Conservation (phyloP, 2,797 vertebrate genomes). For the Chrysocyon brachyurus region DNA sequence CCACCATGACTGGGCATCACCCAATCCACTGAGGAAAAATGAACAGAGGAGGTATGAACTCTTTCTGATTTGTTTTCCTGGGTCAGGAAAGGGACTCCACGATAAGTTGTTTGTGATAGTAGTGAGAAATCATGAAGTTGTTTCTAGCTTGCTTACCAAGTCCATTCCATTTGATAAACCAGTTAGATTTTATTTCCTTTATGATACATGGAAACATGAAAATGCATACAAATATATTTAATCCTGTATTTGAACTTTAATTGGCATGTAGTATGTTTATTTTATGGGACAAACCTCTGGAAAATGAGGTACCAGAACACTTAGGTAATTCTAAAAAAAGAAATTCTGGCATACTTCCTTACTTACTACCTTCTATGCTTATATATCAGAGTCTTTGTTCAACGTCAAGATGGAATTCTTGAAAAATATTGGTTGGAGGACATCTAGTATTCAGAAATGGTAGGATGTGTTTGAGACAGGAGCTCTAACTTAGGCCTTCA, state of each 20-base stretch:
- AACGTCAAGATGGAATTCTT: background rate
- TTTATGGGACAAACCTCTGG: background rate
- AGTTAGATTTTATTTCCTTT: background rate
- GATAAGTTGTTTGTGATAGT: background rate
- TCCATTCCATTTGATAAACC: background rate
- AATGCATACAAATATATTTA: background rate
- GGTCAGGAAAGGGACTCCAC: background rate
- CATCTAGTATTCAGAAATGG: background rate
- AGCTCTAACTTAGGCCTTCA: background rate
- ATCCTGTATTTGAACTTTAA: background rate
- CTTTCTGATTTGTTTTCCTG: background rate
- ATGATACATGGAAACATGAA: background rate
- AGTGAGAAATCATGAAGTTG: background rate
- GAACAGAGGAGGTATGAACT: background rate
- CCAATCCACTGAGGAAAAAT: background rate
- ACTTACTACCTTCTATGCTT: background rate
- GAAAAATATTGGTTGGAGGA: background rate
- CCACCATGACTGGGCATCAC: background rate
- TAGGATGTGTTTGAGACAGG: background rate
- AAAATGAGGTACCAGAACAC: background rate
- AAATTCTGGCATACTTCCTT: background rate
- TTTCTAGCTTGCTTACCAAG: background rate
- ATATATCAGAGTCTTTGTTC: background rate
- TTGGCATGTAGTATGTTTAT: background rate
- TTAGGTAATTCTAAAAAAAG: background rate